phyloP scores from a whole-genome alignment of 1,140 invertebrate genomes.

The Nixonia krombeini region DNA sequence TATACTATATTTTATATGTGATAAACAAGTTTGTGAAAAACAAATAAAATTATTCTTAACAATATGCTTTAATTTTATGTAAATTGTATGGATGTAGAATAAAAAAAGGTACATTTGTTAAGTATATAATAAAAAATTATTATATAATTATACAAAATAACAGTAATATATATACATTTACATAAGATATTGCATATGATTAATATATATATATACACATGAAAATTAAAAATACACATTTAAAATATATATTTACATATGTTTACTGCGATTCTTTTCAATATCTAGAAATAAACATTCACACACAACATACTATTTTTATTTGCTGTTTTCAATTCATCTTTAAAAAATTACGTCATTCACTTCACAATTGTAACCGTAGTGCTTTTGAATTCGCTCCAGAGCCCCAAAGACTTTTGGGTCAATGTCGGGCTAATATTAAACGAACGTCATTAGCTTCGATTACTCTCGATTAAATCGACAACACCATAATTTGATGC shows the following conservation, averaged over 20 bases:
- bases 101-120: no score
- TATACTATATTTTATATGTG: background rate
- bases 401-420: constrained; percentile 42
- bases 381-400: constrained; percentile 50
- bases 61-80: no score
- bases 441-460: constrained; percentile 10
- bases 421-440: constrained; percentile 59
- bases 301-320: constrained; percentile 14
- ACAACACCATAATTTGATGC: background rate
- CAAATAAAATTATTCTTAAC: background rate
- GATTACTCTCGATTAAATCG: constrained; percentile 22
- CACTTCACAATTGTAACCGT: constrained; percentile 10
- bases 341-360: constrained; percentile 34
- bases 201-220: no score
- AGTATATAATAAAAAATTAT: no score
- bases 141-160: no score
- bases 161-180: no score
- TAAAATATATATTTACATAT: no score
- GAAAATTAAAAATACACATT: background rate
- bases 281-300: background rate
- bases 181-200: no score
- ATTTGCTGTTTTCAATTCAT: constrained; percentile 10
- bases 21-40: background rate
- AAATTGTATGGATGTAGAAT: no score
- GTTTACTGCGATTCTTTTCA: no score